Conservation (phyloP, 2,888 invertebrate genomes). For the Tridacna crocea region DNA sequence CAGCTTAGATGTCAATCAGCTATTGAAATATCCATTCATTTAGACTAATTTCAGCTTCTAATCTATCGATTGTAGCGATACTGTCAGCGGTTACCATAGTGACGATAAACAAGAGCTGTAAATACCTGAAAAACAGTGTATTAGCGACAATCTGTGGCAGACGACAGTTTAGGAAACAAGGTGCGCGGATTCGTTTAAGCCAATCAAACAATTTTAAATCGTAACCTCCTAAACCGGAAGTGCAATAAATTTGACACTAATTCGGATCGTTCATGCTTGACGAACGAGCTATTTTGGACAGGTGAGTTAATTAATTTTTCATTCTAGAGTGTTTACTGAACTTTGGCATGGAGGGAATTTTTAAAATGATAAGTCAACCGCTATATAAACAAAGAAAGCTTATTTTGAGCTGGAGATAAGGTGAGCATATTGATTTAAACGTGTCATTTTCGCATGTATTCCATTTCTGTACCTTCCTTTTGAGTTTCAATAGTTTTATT, state of each 20-base stretch:
- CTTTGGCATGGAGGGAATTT: slow-evolving; percentile 16
- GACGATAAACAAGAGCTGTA: slow-evolving; percentile 14
- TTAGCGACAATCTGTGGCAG: slow-evolving; percentile 13
- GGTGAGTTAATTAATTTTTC: slow-evolving; percentile 24
- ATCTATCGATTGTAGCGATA: slow-evolving; percentile 19
- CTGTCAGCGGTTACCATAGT: slow-evolving; percentile 16
- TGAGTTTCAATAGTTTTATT: too few relatives aligned
- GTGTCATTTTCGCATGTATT: too few relatives aligned
- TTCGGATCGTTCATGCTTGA: slow-evolving; percentile 28
- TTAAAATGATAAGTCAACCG: not conserved
- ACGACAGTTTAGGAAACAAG: slow-evolving; percentile 15
- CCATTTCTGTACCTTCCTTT: too few relatives aligned
- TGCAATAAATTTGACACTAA: slow-evolving; percentile 9
- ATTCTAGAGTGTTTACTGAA: not conserved
- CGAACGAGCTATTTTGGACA: slow-evolving; percentile 7
- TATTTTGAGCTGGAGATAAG: not conserved
- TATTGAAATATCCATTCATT: not conserved
- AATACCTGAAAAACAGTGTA: slow-evolving; percentile 11
- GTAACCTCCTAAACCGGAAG: slow-evolving; percentile 10
- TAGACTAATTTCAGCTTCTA: slow-evolving; percentile 12
- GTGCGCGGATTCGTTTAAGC: slow-evolving; percentile 4
- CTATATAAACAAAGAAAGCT: not conserved
- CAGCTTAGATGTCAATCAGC: not conserved
- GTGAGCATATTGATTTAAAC: slow-evolving; percentile 13
- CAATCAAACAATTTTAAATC: slow-evolving; percentile 1